Conservation (phyloP, 2,797 vertebrate species). For the Schizopygopsis malacanthus region DNA sequence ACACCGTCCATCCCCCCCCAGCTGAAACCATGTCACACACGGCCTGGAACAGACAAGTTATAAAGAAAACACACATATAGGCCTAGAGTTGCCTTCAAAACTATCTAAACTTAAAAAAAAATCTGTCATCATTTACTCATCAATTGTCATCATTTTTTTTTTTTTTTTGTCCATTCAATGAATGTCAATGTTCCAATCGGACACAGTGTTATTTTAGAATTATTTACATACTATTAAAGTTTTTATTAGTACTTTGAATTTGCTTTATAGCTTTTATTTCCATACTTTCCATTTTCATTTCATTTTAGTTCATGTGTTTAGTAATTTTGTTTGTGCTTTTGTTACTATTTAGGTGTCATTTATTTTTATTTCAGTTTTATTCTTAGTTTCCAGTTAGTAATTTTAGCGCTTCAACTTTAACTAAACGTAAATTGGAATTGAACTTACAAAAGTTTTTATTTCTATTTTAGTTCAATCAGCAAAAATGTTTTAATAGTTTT, state of each 20-base stretch:
- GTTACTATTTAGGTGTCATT: background rate
- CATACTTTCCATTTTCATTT: background rate
- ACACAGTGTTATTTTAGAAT: background rate
- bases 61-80: background rate
- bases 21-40: conserved; percentile 84
- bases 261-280: background rate
- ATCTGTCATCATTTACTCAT: background rate
- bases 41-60: conserved; percentile 67
- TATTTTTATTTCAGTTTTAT: background rate
- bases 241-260: background rate
- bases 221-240: background rate
- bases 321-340: background rate
- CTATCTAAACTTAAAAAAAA: background rate
- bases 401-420: background rate
- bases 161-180: too few species aligned
- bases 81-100: background rate
- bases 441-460: background rate
- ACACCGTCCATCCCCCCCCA: conserved; percentile 84
- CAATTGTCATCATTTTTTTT: too few species aligned
- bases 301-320: background rate
- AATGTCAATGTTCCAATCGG: background rate
- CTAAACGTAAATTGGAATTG: background rate
- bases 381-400: background rate
- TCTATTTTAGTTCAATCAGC: too few species aligned
- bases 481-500: background rate